These are phyloP conservation scores for Odontothrips loti DNA, from an alignment of 2,888 invertebrate genomes.

Conservation along the genomic window DNA sequence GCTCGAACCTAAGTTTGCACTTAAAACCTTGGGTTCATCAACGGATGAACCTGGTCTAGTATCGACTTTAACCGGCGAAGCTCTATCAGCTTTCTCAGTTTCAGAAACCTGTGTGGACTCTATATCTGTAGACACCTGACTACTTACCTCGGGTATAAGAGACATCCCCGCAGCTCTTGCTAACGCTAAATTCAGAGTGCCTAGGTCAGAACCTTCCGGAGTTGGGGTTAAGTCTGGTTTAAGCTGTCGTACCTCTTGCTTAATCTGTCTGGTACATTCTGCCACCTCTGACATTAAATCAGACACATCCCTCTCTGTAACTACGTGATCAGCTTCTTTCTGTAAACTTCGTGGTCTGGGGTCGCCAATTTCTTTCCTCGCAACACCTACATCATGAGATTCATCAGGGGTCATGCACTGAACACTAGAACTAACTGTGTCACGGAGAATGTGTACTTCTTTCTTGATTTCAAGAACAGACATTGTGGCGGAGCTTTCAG, in stretches of 20 bases:
- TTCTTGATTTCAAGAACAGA: not conserved
- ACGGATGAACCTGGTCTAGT: not conserved
- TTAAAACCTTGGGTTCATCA: conserved; percentile 9
- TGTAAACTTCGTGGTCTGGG: conserved; percentile 6
- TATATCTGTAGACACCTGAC: not conserved
- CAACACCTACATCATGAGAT: not conserved
- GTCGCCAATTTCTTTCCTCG: not conserved
- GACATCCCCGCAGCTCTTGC: not conserved
- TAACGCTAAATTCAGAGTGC: conserved; percentile 42
- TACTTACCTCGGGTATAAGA: not conserved
- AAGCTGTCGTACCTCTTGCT: conserved; percentile 50
- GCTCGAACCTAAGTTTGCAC: not conserved
- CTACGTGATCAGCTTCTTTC: not conserved
- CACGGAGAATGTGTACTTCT: not conserved
- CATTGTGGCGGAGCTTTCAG: not conserved
- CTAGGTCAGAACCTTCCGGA: conserved; percentile 47
- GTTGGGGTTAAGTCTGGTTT: conserved; percentile 54
- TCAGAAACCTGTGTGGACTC: not conserved
- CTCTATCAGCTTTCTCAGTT: not conserved
- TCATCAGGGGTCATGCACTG: not conserved
- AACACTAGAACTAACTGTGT: not conserved
- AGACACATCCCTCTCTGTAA: conserved; percentile 42
- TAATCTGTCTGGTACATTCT: conserved; percentile 50
- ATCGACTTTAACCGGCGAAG: not conserved
- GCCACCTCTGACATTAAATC: conserved; percentile 50